phyloP scores from a whole-genome alignment of 2,797 vertebrate genomes.

The Mallotus villosus region DNA sequence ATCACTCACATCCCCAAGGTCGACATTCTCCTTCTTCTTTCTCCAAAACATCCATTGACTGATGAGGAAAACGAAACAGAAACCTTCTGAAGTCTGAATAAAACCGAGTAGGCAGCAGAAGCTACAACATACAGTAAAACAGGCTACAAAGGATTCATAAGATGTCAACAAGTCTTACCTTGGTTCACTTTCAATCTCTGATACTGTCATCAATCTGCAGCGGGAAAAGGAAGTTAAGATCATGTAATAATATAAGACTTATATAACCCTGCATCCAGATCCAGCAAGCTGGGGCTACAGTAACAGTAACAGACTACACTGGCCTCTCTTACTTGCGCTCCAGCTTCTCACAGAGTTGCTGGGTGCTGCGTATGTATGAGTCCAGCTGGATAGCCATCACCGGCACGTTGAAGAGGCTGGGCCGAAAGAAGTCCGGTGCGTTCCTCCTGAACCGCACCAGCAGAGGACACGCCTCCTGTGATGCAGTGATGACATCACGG shows the following conservation, averaged over 20 bases:
- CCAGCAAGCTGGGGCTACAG: no score
- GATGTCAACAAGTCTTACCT: conserved; percentile 27
- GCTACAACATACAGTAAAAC: neutral
- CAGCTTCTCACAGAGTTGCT: no score
- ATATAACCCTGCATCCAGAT: no score
- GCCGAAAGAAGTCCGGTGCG: no score
- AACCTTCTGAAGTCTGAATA: neutral
- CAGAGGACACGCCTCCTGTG: no score
- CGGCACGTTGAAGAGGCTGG: no score
- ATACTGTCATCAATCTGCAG: conserved; percentile 25
- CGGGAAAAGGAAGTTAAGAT: neutral
- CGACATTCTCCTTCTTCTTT: conserved; percentile 15
- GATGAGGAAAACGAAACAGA: conserved; percentile 15
- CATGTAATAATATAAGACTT: no score
- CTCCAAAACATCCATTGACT: conserved; percentile 23
- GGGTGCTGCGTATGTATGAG: no score
- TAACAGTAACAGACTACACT: neutral
- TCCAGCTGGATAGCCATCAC: no score
- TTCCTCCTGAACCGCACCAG: no score
- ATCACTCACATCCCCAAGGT: conserved; percentile 44
- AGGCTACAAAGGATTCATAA: neutral
- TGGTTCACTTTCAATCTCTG: conserved; percentile 5
- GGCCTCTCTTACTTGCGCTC: no score
- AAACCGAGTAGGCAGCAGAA: neutral
- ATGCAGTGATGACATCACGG: no score